Base-by-base conservation (phyloP, 2,888 invertebrate genomes). In the Drosophila colorata region DNA sequence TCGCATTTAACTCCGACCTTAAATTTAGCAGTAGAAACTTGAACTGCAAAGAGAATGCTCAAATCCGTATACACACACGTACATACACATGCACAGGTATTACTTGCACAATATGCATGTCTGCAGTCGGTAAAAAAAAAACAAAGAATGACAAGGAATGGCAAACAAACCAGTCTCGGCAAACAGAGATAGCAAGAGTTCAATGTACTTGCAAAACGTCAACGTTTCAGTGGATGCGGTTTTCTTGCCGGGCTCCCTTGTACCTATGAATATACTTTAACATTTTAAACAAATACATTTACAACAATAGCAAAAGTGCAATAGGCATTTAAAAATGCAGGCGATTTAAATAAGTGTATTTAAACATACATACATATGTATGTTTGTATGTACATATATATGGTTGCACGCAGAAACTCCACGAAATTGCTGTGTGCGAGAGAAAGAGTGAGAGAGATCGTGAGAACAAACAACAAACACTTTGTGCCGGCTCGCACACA, bases 171-270 rank as follows among this genome's bases (percentile, higher is more conserved):
- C 44, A 53, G 49, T 46, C 46, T 33, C 46, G 46, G 20, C 48
- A 70, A 70, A 74, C 48, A 78, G 60, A 72, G 69, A 74, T 56
- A 46, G 57, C 57, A 49, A 31, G 55, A 69, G 81, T 87, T 87
- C 85, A 87, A 66, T 81, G 81, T 56, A 78, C 87, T 66, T 63
- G 58, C 48, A 41, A 76, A 68, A 48, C 33, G 35, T 46, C 53
- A 49, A 48, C 41, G 38, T 53, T 31, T 53, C 37, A 16, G 16
- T 49, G 33, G 14, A 49, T 68, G 57, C 40, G 20, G 28, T 61
- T 58, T 57, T 52, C 44, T 35, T 18, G 4, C n/a, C 31, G 14
- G 18, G 31, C 11, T 8, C 14, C 5, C 11, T 11, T 43, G 6
- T 1, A 48, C 16, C 20, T 38, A 47, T 40, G 5, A 4, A 52